phyloP scores from a whole-genome alignment of 2,113 vertebrate species.

The Bubo scandiacus region DNA sequence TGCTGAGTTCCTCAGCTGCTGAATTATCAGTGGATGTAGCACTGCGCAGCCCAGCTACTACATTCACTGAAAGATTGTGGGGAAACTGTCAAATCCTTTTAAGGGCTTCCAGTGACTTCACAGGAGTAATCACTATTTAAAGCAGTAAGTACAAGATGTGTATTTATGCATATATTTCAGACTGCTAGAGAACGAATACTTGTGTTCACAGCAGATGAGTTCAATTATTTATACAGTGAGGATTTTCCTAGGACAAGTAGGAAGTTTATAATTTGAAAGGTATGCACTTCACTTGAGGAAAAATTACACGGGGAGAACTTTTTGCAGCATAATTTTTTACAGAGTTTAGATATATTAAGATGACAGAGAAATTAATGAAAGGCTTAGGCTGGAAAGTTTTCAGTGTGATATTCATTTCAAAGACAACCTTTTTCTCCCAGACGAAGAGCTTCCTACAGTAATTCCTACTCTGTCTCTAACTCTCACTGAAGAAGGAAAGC shows the following conservation, averaged over 20 bases:
- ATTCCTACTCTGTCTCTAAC: background rate
- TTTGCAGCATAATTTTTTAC: constrained; percentile 5
- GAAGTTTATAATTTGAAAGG: constrained; percentile 64
- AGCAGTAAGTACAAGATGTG: constrained; percentile 53
- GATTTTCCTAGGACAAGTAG: constrained; percentile 60
- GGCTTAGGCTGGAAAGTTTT: constrained; percentile 40
- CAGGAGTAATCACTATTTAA: constrained; percentile 67
- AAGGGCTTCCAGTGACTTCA: constrained; percentile 69
- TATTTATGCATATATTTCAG: constrained; percentile 51
- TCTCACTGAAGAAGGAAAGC: background rate
- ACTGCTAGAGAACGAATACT: constrained; percentile 55
- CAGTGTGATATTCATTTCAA: constrained; percentile 23
- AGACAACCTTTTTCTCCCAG: background rate
- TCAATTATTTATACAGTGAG: constrained; percentile 60
- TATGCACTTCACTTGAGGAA: constrained; percentile 36
- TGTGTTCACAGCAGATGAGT: constrained; percentile 57
- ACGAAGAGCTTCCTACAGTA: background rate
- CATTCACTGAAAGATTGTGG: constrained; percentile 41
- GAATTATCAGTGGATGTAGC: constrained; percentile 76
- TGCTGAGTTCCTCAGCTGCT: constrained; percentile 85
- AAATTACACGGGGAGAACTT: constrained; percentile 35
- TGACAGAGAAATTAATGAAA: constrained; percentile 38
- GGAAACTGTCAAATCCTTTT: constrained; percentile 70
- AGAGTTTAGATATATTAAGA: constrained; percentile 26
- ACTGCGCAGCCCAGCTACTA: constrained; percentile 55